These are phyloP conservation scores for Mesorhabditis spiculigera DNA, from an alignment of 2,888 invertebrate species.

Conservation along the genomic window DNA sequence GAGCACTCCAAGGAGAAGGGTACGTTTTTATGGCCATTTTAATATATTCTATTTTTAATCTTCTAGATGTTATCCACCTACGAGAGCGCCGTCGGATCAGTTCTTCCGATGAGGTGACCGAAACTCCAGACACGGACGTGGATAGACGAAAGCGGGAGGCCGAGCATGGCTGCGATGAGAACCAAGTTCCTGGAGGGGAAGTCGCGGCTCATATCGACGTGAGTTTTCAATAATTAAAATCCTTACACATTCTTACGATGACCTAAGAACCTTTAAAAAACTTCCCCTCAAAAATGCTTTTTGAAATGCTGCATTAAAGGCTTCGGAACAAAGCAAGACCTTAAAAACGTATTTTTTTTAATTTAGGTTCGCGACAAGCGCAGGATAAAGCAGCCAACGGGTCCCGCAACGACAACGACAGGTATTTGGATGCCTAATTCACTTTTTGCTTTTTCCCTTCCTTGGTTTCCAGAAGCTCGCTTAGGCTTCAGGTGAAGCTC, in stretches of 20 bases:
- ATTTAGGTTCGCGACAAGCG: neutral
- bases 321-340: neutral
- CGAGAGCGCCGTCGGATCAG: neutral
- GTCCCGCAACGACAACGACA: neutral
- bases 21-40: no score
- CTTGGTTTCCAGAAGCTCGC: no score
- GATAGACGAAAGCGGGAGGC: conserved; percentile 1
- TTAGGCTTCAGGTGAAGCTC: no score
- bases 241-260: no score
- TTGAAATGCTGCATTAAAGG: neutral
- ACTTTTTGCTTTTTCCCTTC: neutral
- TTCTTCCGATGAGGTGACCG: neutral
- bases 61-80: neutral
- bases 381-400: neutral
- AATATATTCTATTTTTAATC: neutral
- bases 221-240: neutral
- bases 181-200: neutral
- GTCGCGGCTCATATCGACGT: neutral
- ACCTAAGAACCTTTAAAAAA: no score
- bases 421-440: neutral
- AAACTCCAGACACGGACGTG: neutral
- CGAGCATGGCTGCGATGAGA: neutral
- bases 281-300: no score
- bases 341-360: neutral
- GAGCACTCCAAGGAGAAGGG: no score